These are phyloP conservation scores for Poliocrania exsul DNA, from an alignment of 2,797 vertebrate species.

Conservation along the genomic window DNA sequence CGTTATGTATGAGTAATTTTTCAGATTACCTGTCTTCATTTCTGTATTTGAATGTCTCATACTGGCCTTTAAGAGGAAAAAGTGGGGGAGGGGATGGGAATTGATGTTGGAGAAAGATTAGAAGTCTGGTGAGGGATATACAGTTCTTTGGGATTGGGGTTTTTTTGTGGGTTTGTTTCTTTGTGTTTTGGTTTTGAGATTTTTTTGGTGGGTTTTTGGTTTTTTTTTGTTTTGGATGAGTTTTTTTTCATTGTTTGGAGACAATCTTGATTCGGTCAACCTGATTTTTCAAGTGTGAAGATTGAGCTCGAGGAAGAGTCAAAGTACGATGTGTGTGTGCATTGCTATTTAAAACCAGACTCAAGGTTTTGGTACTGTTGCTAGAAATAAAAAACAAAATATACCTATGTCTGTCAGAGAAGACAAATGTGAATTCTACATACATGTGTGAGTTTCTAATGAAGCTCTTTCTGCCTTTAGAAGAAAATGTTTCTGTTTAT, in stretches of 20 bases:
- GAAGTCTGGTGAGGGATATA: background rate
- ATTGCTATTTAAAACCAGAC: background rate
- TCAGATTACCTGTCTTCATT: background rate
- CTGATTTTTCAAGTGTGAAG: background rate
- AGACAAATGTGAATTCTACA: background rate
- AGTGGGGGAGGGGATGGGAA: rapidly evolving
- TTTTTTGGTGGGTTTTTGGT: background rate
- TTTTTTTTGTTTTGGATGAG: background rate
- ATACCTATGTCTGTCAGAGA: background rate
- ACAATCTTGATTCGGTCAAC: background rate
- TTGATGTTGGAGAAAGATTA: background rate
- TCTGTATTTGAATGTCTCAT: background rate
- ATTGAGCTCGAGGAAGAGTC: background rate
- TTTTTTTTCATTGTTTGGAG: background rate
- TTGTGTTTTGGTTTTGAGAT: background rate
- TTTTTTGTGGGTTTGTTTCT: background rate
- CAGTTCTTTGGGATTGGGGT: rapidly evolving
- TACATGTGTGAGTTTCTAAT: background rate
- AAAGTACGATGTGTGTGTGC: background rate
- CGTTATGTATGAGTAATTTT: background rate
- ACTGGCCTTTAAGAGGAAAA: background rate
- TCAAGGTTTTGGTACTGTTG: background rate
- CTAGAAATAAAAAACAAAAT: background rate
- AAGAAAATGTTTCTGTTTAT: slow-evolving; percentile 30
- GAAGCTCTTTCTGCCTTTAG: background rate